A percentile compares a stretch with the other conserved stretches of the same genome.
phyloP scores from a whole-genome alignment of 2,113 vertebrate genomes.

The Tupaia chinensis region DNA sequence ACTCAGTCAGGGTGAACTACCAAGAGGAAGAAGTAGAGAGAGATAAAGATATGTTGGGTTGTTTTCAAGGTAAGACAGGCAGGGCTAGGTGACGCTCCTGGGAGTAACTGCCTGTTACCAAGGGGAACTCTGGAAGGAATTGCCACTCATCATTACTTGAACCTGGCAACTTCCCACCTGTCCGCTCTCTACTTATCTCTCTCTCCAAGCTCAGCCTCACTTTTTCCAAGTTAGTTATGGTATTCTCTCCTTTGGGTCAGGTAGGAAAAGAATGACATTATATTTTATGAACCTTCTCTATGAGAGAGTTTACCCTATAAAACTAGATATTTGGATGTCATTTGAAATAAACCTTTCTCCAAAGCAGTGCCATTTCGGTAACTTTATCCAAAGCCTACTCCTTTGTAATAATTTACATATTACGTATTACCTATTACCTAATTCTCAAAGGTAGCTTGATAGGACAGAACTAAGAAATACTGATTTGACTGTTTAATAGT shows the following conservation, averaged over 20 bases:
- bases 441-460: neutral
- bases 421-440: neutral
- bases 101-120: neutral
- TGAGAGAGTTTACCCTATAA: neutral
- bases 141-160: neutral
- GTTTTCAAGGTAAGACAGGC: neutral
- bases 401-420: neutral
- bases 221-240: neutral
- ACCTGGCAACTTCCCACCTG: neutral
- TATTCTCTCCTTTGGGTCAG: neutral
- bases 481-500: too few relatives aligned
- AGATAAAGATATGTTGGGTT: neutral
- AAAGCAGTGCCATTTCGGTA: neutral
- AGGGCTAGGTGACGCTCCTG: neutral
- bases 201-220: neutral
- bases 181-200: neutral
- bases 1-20: neutral
- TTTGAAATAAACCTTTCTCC: conserved; percentile 31
- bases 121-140: neutral
- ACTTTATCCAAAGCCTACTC: neutral
- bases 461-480: too few relatives aligned
- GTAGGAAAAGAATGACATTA: neutral
- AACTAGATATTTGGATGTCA: neutral
- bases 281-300: neutral
- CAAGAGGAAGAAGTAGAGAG: neutral